Evolutionary conservation across 2,797 vertebrate species (phyloP), one percentile per base, ranked within the genome.

Genomic region (Squalus acanthias): DNA sequence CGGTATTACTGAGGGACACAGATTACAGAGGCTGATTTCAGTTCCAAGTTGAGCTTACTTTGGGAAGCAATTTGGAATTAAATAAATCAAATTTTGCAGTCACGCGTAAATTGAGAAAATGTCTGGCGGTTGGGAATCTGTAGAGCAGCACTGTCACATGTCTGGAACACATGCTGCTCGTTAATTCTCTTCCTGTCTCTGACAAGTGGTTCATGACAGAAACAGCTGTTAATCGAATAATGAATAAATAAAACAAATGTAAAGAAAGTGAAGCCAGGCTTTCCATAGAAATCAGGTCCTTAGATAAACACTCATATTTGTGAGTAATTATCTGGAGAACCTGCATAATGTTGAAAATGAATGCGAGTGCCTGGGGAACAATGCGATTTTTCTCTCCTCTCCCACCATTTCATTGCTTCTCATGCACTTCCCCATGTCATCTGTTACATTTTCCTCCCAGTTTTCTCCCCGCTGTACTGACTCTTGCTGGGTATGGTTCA

Each of bases 231-330:
- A 69, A 93, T 46, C 91, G 22, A 69, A 46, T 46, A 93, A 93
- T 92, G 22, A 92, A 65, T 93, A 93, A n/a, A 93, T 69, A n/a
- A 93, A 93, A 93, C 22, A 9, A 92, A 92, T n/a, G 63, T 65
- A 39, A 65, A 92, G 89, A 91, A 82, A 82, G 57, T 67, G 91
- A 65, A 24, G 57, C 9, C 60, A 93, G 91, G n/a, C n/a, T 93
- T 93, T 39, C 63, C 20, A 6, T 67, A 65, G 63, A 93, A 93
- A 69, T 39, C n/a, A 46, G 3, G 20, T 93, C n/a, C n/a, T 93
- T 20, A 10, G n/a, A 69, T 46, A 67, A 39, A 93, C 63, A 93
- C 46, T 85, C 82, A 46, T 13, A 63, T 63, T 17, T 29, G 33
- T 91, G 29, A 63, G 46, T 88, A 88, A 57, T 88, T 87, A 33